Base-by-base conservation (phyloP, 2,797 vertebrate genomes). In the Masticophis lateralis region DNA sequence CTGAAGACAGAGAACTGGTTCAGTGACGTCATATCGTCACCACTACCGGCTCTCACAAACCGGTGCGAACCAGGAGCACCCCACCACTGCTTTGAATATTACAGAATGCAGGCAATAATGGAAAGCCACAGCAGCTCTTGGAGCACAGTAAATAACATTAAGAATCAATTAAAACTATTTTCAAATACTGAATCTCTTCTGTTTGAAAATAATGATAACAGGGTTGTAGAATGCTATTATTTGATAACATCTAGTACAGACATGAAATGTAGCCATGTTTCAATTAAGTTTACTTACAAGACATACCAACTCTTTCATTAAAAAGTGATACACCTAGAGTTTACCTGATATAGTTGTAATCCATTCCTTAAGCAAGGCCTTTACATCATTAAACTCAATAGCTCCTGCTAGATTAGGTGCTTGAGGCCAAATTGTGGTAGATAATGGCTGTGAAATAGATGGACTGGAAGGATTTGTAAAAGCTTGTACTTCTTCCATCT, bases 291-390 rank as follows among this genome's bases (percentile, higher is more conserved):
- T 93, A 25, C 9, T 91, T 90, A 18, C 9, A 83, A 25, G 51
- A 4, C 11, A 55, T 2, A 79, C 25, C 37, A 57, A 43, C 5
- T 8, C 53, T 83, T 43, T 25, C 8, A 91, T 5, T 69, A 89
- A 89, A 90, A 87, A 51, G 3, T 22, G 18, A 43, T 61, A 25
- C 11, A 88, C 55, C 11, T 27, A 74, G 22, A 83, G 25, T 1
- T 0, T 96, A 98, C 98, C 98, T 97, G 98, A 98, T 95, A 99
- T 99, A 37, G 99, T 99, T 87, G 99, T 99, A 97, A 99, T 99
- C 99, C 99, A 99, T 94, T 99, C 99, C 95, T 97, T 98, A 69
- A 99, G 95, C 92, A 99, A 97, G 0, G 97, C 98, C 97, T 99
- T 99, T 89, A 99, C 98, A 87, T 99, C 99, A 0, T 93, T 98